A percentile compares a stretch with the other conserved stretches of the same genome.
These are phyloP conservation scores for Tenebrio molitor DNA, from an alignment of 1,140 invertebrate species.

Conservation along the genomic window DNA sequence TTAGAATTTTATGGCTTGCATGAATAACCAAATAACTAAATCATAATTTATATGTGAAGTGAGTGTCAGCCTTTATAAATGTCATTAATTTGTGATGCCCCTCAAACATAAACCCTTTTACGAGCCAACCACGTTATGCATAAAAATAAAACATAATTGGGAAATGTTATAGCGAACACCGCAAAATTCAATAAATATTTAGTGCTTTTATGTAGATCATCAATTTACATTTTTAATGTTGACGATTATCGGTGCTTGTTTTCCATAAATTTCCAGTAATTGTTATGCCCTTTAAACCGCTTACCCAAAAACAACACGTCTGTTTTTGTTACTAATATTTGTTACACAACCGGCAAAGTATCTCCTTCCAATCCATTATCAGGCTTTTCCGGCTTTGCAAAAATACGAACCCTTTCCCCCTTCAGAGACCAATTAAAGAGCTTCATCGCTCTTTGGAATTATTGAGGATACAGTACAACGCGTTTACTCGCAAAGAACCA, in stretches of 20 bases:
- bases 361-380: slow-evolving; percentile 25
- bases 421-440: slow-evolving; percentile 34
- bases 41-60: slow-evolving; percentile 11
- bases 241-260: slow-evolving; percentile 39
- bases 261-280: slow-evolving; percentile 43
- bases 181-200: slow-evolving; percentile 47
- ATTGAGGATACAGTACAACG: no score
- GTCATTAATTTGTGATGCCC: slow-evolving; percentile 20
- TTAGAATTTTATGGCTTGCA: no score
- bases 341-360: slow-evolving; percentile 18
- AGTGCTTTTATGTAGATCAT: slow-evolving; percentile 44
- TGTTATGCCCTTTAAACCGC: slow-evolving; percentile 29
- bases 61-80: slow-evolving; percentile 21
- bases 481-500: no score
- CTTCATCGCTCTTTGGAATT: not conserved
- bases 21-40: not conserved
- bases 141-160: slow-evolving; percentile 46
- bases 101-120: slow-evolving; percentile 39
- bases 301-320: slow-evolving; percentile 12
- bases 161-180: slow-evolving; percentile 33
- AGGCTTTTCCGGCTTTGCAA: slow-evolving; percentile 5
- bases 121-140: slow-evolving; percentile 27
- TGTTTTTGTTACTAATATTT: slow-evolving; percentile 20
- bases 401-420: slow-evolving; percentile 18
- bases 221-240: slow-evolving; percentile 47